Conservation (phyloP, 1,140 invertebrate genomes). For the Listronotus oregonensis region DNA sequence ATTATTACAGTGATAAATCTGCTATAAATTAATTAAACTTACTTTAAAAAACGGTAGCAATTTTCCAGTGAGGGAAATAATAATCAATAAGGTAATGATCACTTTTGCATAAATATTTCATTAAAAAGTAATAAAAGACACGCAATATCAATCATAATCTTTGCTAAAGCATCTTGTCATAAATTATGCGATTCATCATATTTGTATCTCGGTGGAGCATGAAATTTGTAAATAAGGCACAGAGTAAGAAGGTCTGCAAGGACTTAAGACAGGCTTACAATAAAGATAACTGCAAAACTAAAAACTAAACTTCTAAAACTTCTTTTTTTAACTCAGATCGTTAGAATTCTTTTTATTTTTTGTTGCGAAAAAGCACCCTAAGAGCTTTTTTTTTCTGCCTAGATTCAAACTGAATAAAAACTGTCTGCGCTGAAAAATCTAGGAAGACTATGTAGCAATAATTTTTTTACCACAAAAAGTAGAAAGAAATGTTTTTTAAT, state of each 20-base stretch:
- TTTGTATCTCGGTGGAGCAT: conserved; percentile 27
- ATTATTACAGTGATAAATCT: too few relatives aligned
- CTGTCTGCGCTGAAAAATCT: too few relatives aligned
- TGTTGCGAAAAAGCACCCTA: too few relatives aligned
- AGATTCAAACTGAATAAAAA: too few relatives aligned
- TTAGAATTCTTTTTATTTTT: too few relatives aligned
- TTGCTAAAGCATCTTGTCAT: conserved; percentile 15
- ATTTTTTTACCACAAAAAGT: too few relatives aligned
- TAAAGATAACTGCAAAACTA: too few relatives aligned
- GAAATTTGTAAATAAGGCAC: conserved; percentile 25
- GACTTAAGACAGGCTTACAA: neutral
- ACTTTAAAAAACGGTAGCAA: conserved; percentile 22
- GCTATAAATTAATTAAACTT: conserved; percentile 16
- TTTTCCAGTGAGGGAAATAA: conserved; percentile 19
- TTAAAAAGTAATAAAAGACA: conserved; percentile 28
- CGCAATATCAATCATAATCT: conserved; percentile 24
- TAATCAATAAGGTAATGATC: conserved; percentile 27
- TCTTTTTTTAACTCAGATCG: too few relatives aligned
- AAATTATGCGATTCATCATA: conserved; percentile 30
- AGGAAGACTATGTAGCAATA: too few relatives aligned
- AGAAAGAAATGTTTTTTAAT: too few relatives aligned
- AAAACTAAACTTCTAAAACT: neutral
- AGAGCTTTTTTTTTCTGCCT: too few relatives aligned
- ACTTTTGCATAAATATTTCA: conserved; percentile 33
- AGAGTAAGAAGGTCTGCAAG: neutral